These are phyloP conservation scores for Euphonia xanthogaster DNA, from an alignment of 2,797 vertebrate species.

Conservation along the genomic window DNA sequence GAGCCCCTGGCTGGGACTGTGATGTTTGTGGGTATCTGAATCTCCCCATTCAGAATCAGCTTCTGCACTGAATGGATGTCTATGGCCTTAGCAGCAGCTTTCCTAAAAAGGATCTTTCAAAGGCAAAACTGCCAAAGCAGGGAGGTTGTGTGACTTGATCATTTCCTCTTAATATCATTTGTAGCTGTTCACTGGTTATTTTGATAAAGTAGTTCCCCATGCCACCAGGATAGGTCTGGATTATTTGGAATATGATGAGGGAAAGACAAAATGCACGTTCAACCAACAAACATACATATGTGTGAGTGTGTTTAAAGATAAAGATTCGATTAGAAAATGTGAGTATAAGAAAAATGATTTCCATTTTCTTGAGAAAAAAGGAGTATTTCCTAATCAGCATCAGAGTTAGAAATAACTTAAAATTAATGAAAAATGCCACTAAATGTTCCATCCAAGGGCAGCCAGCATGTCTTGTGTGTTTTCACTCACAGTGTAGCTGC, in stretches of 20 bases:
- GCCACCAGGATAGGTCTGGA: background rate
- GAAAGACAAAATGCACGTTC: background rate
- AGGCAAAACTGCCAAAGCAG: background rate
- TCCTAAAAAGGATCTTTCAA: background rate
- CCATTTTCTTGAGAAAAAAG: background rate
- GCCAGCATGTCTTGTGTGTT: accelerated
- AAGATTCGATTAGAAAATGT: background rate
- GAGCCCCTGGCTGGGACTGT: background rate
- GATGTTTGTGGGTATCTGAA: background rate
- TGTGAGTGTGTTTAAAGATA: background rate
- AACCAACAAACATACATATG: background rate
- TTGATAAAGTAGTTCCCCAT: background rate
- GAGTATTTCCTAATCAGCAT: background rate
- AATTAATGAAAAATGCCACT: background rate
- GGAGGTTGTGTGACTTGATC: background rate
- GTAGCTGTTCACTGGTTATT: background rate
- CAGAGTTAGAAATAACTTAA: background rate
- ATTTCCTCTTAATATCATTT: background rate
- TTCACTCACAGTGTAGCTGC: background rate
- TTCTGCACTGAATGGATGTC: background rate
- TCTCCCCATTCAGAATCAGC: background rate
- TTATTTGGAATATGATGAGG: background rate
- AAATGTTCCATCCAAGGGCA: background rate
- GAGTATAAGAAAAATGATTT: background rate
- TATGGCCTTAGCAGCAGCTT: background rate